Evolutionary conservation across 2,888 invertebrate genomes (phyloP).

Genomic region (Pyrrhia umbra): DNA sequence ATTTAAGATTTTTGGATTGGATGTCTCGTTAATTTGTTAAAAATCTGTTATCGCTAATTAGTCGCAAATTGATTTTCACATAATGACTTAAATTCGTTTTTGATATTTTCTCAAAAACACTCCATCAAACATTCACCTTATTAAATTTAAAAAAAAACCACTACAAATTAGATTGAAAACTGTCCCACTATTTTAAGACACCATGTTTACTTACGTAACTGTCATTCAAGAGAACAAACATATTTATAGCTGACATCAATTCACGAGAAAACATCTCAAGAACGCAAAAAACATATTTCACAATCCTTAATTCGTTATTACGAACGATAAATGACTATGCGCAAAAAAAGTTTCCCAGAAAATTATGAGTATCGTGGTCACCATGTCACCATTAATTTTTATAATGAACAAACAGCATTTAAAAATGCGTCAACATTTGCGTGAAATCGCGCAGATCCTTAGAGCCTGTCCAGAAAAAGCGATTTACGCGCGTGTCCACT

Average conservation of each 20-base stretch:
- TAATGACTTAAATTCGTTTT: too few relatives aligned
- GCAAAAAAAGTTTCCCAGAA: slow-evolving; percentile 22
- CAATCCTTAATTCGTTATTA: slow-evolving; percentile 12
- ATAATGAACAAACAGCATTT: slow-evolving; percentile 51
- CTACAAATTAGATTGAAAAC: slow-evolving; percentile 23
- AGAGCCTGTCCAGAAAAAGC: slow-evolving; percentile 36
- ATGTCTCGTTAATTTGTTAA: background rate
- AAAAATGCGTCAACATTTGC: slow-evolving; percentile 50
- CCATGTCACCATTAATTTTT: slow-evolving; percentile 42
- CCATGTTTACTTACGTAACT: background rate
- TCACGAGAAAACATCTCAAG: background rate
- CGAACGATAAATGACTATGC: slow-evolving; percentile 31
- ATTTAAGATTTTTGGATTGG: too few relatives aligned
- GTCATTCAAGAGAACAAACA: background rate
- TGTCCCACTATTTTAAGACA: slow-evolving; percentile 7
- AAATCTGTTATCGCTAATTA: background rate
- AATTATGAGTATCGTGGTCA: slow-evolving; percentile 10
- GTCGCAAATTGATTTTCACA: background rate
- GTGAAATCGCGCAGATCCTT: slow-evolving; percentile 42
- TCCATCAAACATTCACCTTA: too few relatives aligned
- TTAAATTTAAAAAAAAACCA: too few relatives aligned
- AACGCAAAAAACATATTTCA: slow-evolving; percentile 18
- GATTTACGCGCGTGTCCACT: too few relatives aligned
- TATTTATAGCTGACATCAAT: background rate
- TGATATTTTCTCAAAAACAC: too few relatives aligned